Evolutionary conservation across 1,140 invertebrate genomes (phyloP).

Genomic region (Leptinotarsa undecemlineata): DNA sequence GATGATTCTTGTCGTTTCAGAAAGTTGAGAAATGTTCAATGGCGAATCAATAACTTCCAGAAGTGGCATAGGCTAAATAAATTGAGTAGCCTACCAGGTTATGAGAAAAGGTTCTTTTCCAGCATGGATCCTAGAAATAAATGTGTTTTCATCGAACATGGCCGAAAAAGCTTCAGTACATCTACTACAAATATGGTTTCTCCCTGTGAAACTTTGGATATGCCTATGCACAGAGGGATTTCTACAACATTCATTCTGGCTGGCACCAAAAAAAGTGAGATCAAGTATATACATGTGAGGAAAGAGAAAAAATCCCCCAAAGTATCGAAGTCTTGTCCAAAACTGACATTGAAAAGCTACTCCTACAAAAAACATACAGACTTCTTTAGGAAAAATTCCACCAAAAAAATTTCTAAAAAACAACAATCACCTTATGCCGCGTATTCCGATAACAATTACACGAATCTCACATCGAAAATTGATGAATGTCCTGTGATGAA

Average conservation of each 20-base stretch:
- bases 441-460: constrained; percentile 20
- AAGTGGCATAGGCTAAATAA: constrained; percentile 25
- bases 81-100: not conserved
- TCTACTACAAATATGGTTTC: not conserved
- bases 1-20: constrained; percentile 16
- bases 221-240: not conserved
- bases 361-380: not conserved
- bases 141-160: not conserved
- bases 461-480: constrained; percentile 11
- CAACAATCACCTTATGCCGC: constrained; percentile 26
- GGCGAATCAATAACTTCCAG: constrained; percentile 29
- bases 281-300: not conserved
- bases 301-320: not conserved
- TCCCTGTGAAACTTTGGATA: not conserved
- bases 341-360: constrained; percentile 11
- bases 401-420: constrained; percentile 9
- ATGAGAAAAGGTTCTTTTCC: not conserved
- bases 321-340: constrained; percentile 12
- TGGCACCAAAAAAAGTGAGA: not conserved
- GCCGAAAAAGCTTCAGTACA: constrained; percentile 1
- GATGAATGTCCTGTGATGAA: constrained; percentile 14
- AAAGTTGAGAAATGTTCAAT: constrained; percentile 16
- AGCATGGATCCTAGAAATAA: not conserved
- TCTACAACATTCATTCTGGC: not conserved
- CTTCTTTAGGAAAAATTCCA: not conserved